phyloP scores from a whole-genome alignment of 2,888 invertebrate species.

The Trisateles emortualis region DNA sequence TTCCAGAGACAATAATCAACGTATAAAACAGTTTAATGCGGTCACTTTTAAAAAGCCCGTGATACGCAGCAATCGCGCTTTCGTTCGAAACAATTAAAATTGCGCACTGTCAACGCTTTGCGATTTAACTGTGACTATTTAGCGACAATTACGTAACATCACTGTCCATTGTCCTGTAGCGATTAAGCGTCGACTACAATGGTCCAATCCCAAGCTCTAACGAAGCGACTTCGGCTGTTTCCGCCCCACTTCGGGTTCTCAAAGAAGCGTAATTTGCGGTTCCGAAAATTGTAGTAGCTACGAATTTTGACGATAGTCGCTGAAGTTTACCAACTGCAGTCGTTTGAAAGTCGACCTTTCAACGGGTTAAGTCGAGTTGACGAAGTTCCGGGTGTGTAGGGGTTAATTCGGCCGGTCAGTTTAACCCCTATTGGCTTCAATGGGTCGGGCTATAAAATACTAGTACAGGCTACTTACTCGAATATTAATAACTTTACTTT shows the following conservation, averaged over 20 bases:
- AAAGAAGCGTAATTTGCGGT: conserved; percentile 85
- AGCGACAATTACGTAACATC: conserved; percentile 81
- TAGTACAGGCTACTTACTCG: conserved; percentile 29
- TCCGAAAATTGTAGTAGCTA: conserved; percentile 72
- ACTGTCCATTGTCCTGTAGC: conserved; percentile 80
- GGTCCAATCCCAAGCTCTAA: conserved; percentile 79
- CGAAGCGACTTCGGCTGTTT: conserved; percentile 82
- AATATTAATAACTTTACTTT: conserved; percentile 40
- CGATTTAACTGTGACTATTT: conserved; percentile 76
- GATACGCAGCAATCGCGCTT: conserved; percentile 47
- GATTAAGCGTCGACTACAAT: conserved; percentile 80
- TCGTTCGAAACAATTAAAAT: conserved; percentile 63
- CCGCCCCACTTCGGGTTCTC: conserved; percentile 76
- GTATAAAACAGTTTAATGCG: conserved; percentile 71
- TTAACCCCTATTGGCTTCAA: conserved; percentile 58
- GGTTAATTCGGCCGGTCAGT: conserved; percentile 63
- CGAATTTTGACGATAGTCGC: conserved; percentile 70
- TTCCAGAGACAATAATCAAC: conserved; percentile 76
- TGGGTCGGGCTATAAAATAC: conserved; percentile 49
- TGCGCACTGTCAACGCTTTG: conserved; percentile 65
- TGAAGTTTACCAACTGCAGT: conserved; percentile 64
- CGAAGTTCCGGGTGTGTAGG: conserved; percentile 60
- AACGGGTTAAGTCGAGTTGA: conserved; percentile 63
- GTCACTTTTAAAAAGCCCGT: conserved; percentile 63
- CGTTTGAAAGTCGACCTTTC: conserved; percentile 73